These are phyloP conservation scores for Goniozus legneri DNA, from an alignment of 1,140 invertebrate species.

Conservation along the genomic window DNA sequence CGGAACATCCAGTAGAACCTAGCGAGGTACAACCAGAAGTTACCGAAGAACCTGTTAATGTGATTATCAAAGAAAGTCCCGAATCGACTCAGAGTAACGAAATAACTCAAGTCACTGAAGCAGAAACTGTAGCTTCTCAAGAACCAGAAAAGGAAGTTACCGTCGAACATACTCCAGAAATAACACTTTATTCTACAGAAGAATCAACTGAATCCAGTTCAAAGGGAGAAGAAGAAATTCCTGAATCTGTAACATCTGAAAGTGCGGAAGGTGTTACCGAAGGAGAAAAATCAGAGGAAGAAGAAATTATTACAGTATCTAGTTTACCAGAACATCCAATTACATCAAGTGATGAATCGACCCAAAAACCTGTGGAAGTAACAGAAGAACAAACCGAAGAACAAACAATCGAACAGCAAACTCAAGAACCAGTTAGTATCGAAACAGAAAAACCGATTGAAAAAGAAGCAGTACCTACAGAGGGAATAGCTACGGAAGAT, in stretches of 20 bases:
- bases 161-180: constrained; percentile 7
- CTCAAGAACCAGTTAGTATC: constrained; percentile 10
- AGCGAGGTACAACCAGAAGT: too few species aligned
- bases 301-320: too few species aligned
- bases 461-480: constrained; percentile 10
- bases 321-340: too few species aligned
- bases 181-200: constrained; percentile 4
- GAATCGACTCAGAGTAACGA: too few species aligned
- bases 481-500: too few species aligned
- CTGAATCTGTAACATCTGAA: constrained; percentile 13
- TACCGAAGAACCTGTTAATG: constrained; percentile 12
- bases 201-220: constrained; percentile 9
- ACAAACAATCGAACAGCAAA: constrained; percentile 18
- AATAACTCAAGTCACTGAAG: constrained; percentile 14
- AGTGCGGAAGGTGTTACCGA: too few species aligned
- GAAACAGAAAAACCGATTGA: background rate
- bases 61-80: constrained; percentile 7
- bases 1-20: constrained; percentile 5
- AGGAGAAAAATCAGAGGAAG: too few species aligned
- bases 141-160: too few species aligned
- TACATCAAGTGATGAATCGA: background rate
- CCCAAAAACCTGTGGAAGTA: constrained; percentile 5
- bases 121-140: too few species aligned
- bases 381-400: constrained; percentile 13
- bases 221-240: constrained; percentile 14